These are phyloP conservation scores for Hipparchia semele DNA, from an alignment of 2,888 invertebrate species.

Conservation along the genomic window DNA sequence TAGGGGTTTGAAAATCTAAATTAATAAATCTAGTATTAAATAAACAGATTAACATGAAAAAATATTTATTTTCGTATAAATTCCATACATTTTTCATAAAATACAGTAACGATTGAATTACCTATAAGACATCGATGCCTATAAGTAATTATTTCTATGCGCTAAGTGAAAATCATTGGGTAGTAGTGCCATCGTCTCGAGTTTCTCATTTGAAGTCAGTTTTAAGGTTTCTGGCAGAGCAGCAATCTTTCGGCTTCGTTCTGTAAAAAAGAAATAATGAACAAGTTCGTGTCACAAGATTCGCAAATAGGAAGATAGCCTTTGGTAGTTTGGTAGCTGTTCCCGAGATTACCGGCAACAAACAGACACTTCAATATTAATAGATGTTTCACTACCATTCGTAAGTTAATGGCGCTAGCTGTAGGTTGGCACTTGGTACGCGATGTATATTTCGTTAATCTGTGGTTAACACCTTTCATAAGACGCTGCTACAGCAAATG, in stretches of 20 bases:
- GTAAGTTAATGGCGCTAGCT: no score
- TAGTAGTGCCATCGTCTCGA: slow-evolving; percentile 25
- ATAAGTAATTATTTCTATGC: neutral
- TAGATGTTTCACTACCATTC: no score
- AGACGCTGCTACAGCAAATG: no score
- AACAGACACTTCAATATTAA: no score
- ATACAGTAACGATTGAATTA: neutral
- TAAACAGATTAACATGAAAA: neutral
- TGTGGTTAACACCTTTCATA: no score
- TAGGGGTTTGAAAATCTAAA: no score
- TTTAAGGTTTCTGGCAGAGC: slow-evolving; percentile 70
- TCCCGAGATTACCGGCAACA: no score
- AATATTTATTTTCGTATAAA: slow-evolving; percentile 7
- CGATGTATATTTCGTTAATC: no score
- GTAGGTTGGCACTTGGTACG: no score
- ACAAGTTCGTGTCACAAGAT: neutral
- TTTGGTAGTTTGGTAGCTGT: neutral
- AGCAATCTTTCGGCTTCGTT: slow-evolving; percentile 75
- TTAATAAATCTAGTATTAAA: no score
- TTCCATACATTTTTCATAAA: neutral
- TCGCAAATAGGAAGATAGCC: no score
- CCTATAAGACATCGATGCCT: no score
- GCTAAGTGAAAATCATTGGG: neutral
- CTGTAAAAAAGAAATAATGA: slow-evolving; percentile 54
- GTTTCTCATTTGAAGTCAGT: slow-evolving; percentile 9